A percentile compares a stretch with the other conserved stretches of the same genome.
Evolutionary conservation across 2,888 invertebrate genomes (phyloP).

Genomic region (Diachrysia chrysitis): DNA sequence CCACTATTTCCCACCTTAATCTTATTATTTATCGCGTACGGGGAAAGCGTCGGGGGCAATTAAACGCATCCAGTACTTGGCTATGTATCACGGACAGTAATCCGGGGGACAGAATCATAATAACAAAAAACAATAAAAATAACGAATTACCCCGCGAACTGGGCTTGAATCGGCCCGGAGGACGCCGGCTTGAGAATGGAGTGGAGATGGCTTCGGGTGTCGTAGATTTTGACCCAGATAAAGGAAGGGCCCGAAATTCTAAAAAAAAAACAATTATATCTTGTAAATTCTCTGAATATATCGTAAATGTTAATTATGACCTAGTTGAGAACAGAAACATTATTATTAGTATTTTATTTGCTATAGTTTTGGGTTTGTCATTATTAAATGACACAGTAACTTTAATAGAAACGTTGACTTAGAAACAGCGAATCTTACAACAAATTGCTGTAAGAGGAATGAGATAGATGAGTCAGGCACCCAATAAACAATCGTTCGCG

Average conservation of each 20-base stretch:
- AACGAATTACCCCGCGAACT: constrained; percentile 87
- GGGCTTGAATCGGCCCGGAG: constrained; percentile 79
- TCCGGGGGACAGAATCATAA: constrained; percentile 88
- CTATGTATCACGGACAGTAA: constrained; percentile 85
- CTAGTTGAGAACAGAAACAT: too few species aligned
- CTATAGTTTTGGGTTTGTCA: too few species aligned
- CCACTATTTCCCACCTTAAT: constrained; percentile 82
- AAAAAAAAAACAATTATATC: too few species aligned
- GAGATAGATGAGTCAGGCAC: neutral
- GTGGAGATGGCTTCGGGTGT: constrained; percentile 62
- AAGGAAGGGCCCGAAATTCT: neutral
- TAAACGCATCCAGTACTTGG: constrained; percentile 86
- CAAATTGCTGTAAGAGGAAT: too few species aligned
- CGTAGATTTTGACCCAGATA: neutral
- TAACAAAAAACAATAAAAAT: constrained; percentile 90
- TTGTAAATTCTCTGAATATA: too few species aligned
- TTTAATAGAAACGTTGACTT: too few species aligned
- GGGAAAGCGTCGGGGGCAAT: constrained; percentile 84
- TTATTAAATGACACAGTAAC: too few species aligned
- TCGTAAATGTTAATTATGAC: neutral
- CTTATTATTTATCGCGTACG: constrained; percentile 84
- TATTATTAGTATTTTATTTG: too few species aligned
- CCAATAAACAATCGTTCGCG: neutral
- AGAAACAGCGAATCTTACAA: too few species aligned
- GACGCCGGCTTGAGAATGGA: constrained; percentile 55